These are phyloP conservation scores for Arvicanthis niloticus DNA, from an alignment of 2,113 vertebrate species.

Conservation along the genomic window DNA sequence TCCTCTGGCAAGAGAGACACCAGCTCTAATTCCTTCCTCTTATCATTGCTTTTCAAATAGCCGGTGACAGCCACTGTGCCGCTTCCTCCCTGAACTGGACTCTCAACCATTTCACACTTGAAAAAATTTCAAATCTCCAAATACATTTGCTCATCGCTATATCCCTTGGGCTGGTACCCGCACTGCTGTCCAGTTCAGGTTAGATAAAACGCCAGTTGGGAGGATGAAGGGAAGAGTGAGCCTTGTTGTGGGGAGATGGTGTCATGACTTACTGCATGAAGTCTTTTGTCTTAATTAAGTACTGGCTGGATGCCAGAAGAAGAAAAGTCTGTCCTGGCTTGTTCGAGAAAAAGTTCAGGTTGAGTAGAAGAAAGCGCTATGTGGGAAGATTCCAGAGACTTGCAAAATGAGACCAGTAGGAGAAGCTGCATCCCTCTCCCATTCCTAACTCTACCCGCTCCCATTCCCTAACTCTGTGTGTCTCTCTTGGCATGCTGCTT, in stretches of 20 bases:
- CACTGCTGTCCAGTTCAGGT: not conserved
- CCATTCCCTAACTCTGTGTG: not conserved
- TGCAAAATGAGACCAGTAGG: not conserved
- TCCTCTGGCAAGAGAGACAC: not conserved
- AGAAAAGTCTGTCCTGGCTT: not conserved
- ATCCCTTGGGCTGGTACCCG: not conserved
- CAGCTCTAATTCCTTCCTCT: constrained; percentile 17
- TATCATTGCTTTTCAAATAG: constrained; percentile 7
- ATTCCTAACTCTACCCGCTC: not conserved
- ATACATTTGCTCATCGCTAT: constrained; percentile 39
- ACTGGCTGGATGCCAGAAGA: constrained; percentile 44
- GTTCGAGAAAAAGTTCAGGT: constrained; percentile 17
- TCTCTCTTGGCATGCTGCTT: not conserved
- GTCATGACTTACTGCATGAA: constrained; percentile 28
- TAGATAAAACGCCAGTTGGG: constrained; percentile 48
- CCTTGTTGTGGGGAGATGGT: not conserved
- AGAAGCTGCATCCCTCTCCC: not conserved
- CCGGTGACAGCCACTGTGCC: not conserved
- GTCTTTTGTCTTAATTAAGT: constrained; percentile 68
- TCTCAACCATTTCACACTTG: constrained; percentile 41
- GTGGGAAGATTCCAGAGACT: not conserved
- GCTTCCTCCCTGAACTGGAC: not conserved
- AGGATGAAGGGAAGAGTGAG: constrained; percentile 15
- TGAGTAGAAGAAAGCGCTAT: constrained; percentile 36
- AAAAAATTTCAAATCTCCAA: constrained; percentile 53